Conservation (phyloP, 2,888 invertebrate genomes). For the Rugalucina vietnamica region DNA sequence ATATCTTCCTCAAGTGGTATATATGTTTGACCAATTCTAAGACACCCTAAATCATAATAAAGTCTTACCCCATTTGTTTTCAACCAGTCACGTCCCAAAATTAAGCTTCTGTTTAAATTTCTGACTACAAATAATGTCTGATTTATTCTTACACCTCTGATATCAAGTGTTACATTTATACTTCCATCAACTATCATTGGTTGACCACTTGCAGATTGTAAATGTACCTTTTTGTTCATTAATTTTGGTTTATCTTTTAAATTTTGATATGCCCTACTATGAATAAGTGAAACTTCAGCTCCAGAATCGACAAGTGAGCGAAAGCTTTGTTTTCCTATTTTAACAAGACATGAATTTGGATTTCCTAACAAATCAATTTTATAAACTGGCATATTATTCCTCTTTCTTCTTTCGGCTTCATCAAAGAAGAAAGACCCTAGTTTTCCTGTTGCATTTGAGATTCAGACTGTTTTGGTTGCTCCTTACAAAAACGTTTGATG, state of each 20-base stretch:
- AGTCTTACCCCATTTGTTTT: constrained; percentile 18
- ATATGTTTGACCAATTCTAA: constrained; percentile 28
- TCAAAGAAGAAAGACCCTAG: background rate
- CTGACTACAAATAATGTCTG: background rate
- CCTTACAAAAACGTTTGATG: background rate
- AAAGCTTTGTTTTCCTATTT: background rate
- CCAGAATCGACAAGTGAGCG: constrained; percentile 2
- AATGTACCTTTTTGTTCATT: background rate
- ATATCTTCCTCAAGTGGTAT: constrained; percentile 49
- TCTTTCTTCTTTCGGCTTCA: background rate
- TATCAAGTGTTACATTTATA: background rate
- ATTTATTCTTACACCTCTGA: background rate
- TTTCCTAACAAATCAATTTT: background rate
- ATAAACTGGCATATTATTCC: constrained; percentile 8
- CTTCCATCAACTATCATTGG: background rate
- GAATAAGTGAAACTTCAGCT: constrained; percentile 7
- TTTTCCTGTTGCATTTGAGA: background rate
- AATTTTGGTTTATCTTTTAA: background rate
- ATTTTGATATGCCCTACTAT: background rate
- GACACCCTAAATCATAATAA: constrained; percentile 41
- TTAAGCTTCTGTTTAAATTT: constrained; percentile 30
- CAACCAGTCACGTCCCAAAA: constrained; percentile 23
- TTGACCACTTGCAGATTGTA: constrained; percentile 5
- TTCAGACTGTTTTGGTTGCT: background rate
- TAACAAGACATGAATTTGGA: background rate